Evolutionary conservation across 1,140 invertebrate genomes (phyloP).

Genomic region (Gryllus bimaculatus): DNA sequence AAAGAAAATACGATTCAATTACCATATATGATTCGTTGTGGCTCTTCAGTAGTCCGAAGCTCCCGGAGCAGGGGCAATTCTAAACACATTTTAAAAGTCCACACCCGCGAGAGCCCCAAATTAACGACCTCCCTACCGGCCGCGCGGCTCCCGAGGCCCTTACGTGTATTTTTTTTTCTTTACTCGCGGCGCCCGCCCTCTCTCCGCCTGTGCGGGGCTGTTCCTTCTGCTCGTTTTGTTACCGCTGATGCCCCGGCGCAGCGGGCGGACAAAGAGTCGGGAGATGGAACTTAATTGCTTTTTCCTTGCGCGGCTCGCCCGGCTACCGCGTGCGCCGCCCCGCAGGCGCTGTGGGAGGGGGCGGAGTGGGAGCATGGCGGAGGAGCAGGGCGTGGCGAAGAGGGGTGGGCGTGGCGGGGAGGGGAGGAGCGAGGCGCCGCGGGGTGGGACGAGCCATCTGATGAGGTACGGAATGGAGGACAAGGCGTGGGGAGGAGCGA

Average conservation of each 20-base stretch:
- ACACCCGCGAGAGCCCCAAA: neutral
- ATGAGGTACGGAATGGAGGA: too few species aligned
- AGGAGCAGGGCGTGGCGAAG: too few species aligned
- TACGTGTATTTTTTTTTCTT: neutral
- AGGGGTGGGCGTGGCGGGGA: too few species aligned
- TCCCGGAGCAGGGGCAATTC: neutral
- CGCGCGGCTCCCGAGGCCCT: neutral
- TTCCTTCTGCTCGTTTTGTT: too few species aligned
- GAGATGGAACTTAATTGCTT: constrained; percentile 4
- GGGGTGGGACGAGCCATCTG: too few species aligned
- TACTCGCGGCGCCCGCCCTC: neutral
- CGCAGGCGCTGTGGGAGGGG: too few species aligned
- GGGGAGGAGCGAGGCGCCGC: too few species aligned
- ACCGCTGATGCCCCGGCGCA: too few species aligned
- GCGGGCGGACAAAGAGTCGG: neutral
- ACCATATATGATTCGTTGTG: neutral
- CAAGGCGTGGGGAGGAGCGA: too few species aligned
- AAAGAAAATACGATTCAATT: constrained; percentile 6
- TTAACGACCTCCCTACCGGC: neutral
- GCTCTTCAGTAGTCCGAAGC: neutral
- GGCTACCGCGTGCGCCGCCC: neutral
- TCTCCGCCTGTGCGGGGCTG: neutral
- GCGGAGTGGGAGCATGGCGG: too few species aligned
- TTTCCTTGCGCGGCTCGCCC: neutral
- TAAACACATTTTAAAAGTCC: constrained; percentile 1